phyloP scores from a whole-genome alignment of 2,888 invertebrate genomes.

The Stenurella melanura region DNA sequence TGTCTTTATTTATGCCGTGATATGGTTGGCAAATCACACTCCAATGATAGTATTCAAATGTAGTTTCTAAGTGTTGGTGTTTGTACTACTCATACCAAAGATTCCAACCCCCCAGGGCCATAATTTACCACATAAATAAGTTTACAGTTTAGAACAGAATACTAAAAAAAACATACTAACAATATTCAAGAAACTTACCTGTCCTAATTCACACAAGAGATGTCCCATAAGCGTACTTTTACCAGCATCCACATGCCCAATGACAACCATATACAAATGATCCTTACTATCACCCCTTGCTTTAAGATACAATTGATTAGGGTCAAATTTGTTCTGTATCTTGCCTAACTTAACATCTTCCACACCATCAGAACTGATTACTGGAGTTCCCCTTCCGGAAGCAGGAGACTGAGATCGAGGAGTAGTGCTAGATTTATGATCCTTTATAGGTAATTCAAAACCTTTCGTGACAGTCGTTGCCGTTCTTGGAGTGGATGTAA shows the following conservation, averaged over 20 bases:
- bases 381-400: constrained; percentile 77
- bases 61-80: too few relatives aligned
- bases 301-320: constrained; percentile 79
- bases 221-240: constrained; percentile 99
- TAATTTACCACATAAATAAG: too few relatives aligned
- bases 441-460: constrained; percentile 74
- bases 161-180: background rate
- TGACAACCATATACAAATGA: constrained; percentile 92
- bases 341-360: constrained; percentile 61
- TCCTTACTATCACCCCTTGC: constrained; percentile 89
- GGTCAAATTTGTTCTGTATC: constrained; percentile 76
- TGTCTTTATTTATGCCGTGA: too few relatives aligned
- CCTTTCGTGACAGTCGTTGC: constrained; percentile 76
- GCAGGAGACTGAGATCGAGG: constrained; percentile 83
- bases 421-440: constrained; percentile 70
- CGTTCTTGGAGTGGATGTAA: constrained; percentile 73
- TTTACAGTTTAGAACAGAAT: too few relatives aligned
- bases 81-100: too few relatives aligned
- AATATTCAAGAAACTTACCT: constrained; percentile 72
- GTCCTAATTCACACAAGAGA: constrained; percentile 89
- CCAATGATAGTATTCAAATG: too few relatives aligned
- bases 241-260: constrained; percentile 98
- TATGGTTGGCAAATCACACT: too few relatives aligned
- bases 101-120: too few relatives aligned
- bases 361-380: constrained; percentile 53